Evolutionary conservation across 2,888 invertebrate species (phyloP), one percentile per base, ranked within the genome.

Genomic region (Dromius quadrimaculatus): DNA sequence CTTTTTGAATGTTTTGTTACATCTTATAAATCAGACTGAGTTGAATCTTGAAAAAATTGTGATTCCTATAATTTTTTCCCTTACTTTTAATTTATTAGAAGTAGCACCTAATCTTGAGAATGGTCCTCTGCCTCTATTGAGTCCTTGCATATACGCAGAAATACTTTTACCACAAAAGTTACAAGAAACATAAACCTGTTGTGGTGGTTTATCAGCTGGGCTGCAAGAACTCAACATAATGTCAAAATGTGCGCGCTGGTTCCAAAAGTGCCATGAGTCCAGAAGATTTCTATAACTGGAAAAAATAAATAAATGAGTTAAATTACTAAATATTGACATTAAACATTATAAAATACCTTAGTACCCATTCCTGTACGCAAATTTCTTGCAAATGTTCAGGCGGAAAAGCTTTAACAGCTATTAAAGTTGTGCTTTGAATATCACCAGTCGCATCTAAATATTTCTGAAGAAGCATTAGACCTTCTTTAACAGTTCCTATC

Each of bases 131-230:
- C 86, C 86, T 74, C 89, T 85, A 75, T 86, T 87, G 74, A 86
- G 84, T n/a, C 89, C 90, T 75, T 91, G 88, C 82, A 92, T 87
- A 54, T 86, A 88, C 72, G 92, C 91, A 0, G 93, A 93, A 74
- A 97, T 93, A 73, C 93, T 92, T 84, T 97, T 97, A 61, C 95
- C 94, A 84, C 97, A 98, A 84, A 95, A 98, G 79, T 94, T 95
- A 83, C 98, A 98, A 2, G 94, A 92, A 69, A 97, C 90, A 79
- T 89, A 92, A 32, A 94, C 91, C 77, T 88, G 89, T 74, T 87
- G 87, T 0, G 86, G 83, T 2, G 86, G 85, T 76, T 85, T 87
- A 71, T 87, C 85, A 34, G 85, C 82, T 8, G 86, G 84, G 74
- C 87, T 86, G 74, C 83, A 84, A 32, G 84, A 84, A 77, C 88